Evolutionary conservation across 2,797 vertebrate species (phyloP), one percentile per base, ranked within the genome.

Genomic region (Meda fulgida): DNA sequence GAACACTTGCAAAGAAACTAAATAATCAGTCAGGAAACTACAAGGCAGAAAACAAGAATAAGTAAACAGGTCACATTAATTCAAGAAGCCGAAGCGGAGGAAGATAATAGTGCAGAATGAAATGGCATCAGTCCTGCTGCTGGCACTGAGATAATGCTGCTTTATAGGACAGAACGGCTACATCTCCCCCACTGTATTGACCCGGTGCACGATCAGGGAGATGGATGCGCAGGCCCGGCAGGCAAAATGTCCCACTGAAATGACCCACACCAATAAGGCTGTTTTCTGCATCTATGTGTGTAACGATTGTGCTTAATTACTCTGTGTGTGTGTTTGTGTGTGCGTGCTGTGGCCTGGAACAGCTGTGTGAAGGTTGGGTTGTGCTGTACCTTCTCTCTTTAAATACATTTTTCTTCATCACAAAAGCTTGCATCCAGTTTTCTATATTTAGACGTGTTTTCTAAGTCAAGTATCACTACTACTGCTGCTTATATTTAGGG

Each of bases 51-150:
- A 65, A 79, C 58, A 79, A 79, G 60, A 65, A 66, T 79, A 48
- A 79, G 63, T 79, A 46, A 79, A 79, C 77, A 79, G 40, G 77
- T 66, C 13, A 4, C 77, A 79, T 66, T 79, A 79, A 79, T 79
- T 79, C n/a, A 79, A 79, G 58, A 46, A 79, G 77, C 58, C 18
- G 31, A 31, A 79, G 58, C 38, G 1, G 38, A 26, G 34, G 38
- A 40, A 67, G 43, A 80, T 80, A 80, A 67, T 51, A 80, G 63
- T 51, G 29, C 43, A n/a, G 78, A 80, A 67, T 80, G 63, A 80
- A 67, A 80, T 51, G 13, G 34, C 78, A 67, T 66, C 63, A 67
- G 63, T 67, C 78, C 29, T 36, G 31, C 78, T 67, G 77, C 77
- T 66, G 77, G 77, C 60, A 31, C 40, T 23, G 77, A 79, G 63